Evolutionary conservation across 2,113 vertebrate genomes (phyloP).

Genomic region (Colius striatus): DNA sequence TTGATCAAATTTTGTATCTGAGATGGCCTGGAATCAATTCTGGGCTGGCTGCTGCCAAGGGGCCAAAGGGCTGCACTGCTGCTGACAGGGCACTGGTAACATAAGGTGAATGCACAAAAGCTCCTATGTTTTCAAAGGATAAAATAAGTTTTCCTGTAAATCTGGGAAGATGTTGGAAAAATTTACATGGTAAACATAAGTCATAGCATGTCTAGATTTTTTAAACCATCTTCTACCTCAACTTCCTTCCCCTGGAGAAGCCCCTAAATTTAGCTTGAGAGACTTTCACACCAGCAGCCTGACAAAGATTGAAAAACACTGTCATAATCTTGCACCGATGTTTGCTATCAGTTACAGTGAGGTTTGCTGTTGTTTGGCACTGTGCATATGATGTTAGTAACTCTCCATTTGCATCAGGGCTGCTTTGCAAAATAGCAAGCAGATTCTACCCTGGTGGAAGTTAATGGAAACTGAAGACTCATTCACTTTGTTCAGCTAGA

Average conservation of each 20-base stretch:
- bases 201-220: neutral
- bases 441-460: neutral
- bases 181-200: neutral
- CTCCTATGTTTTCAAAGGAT: neutral
- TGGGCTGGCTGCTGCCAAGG: rapidly evolving
- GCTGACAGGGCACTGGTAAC: rapidly evolving
- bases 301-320: neutral
- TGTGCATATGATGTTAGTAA: neutral
- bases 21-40: neutral
- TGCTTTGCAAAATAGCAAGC: neutral
- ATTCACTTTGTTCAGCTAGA: neutral
- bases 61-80: rapidly evolving
- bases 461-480: neutral
- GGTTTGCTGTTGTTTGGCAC: neutral
- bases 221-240: neutral
- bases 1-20: neutral
- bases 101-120: neutral
- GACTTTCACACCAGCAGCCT: neutral
- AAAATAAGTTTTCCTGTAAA: neutral
- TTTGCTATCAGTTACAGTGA: neutral
- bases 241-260: neutral
- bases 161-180: neutral
- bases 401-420: neutral
- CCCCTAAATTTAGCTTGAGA: neutral
- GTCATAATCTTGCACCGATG: neutral